Base-by-base conservation (phyloP, 2,888 invertebrate species). In the Linnaemya vulpina region DNA sequence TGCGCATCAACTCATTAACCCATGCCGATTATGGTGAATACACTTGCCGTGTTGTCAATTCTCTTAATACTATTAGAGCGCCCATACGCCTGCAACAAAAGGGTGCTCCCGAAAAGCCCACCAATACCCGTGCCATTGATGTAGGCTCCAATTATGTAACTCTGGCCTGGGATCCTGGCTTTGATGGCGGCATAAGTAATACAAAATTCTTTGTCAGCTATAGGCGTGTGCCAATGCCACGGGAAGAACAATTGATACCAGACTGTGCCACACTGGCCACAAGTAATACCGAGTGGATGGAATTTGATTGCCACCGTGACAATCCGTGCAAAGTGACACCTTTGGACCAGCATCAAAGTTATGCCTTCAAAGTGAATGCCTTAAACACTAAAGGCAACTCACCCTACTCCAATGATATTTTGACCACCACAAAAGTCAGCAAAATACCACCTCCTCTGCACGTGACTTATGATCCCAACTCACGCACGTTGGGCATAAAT, bases 11-110 rank as follows among this genome's bases (percentile, higher is more conserved):
- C 73, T 95, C 95, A 83, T 94, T 98, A 17, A 95, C 95, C 62
- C 94, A 95, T n/a, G 94, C 95, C 73, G 97, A 98, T 90, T 98
- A 98, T 89, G 98, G 98, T 0, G 97, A 97, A 81, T 98, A 98
- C 92, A 96, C 95, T 76, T 98, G 98, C 90, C 95, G 96, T 87
- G 97, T 97, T 8, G 95, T 95, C 20, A 98, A 98, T 91, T 94
- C 95, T 2, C 93, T 97, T 80, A 98, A 98, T 17, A 95, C 93
- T 71, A 95, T 95, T 53, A 94, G 95, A 11, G 95, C 96, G 0
- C 95, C 94, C 83, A 97, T 98, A 68, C 94, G 95, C 10, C 92
- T 98, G 55, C 97, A 98, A 90, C 95, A 96, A 0, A 97, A 97
- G 92, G 97, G 98, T 5, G 94, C 96, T 0, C 98, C 98, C 0